Percentiles rank a stretch among this genome's conserved stretches.
These are phyloP conservation scores for Mellilla xanthometata DNA, from an alignment of 2,888 invertebrate genomes.

Conservation along the genomic window DNA sequence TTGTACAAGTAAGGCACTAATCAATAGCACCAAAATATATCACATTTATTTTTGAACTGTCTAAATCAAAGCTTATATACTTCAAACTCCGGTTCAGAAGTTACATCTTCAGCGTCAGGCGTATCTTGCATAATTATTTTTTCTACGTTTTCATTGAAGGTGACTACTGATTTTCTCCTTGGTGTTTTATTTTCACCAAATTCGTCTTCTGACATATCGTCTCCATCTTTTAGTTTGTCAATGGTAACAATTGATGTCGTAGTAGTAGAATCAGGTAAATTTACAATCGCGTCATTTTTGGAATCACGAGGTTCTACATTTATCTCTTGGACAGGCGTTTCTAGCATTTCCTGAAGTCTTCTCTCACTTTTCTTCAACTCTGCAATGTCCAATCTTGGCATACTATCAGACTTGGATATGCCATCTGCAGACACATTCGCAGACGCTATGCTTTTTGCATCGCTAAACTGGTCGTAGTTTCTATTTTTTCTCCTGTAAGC, in stretches of 20 bases:
- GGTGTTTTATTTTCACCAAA: conserved; percentile 58
- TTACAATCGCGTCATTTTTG: conserved; percentile 42
- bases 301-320: conserved; percentile 37
- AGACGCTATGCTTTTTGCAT: conserved; percentile 56
- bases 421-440: conserved; percentile 43
- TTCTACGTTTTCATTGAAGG: conserved; percentile 81
- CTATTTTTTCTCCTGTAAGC: conserved; percentile 51
- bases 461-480: conserved; percentile 59
- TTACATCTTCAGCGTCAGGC: conserved; percentile 37
- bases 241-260: conserved; percentile 70
- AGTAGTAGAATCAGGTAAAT: conserved; percentile 44
- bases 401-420: conserved; percentile 41
- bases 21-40: no score
- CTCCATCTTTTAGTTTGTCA: conserved; percentile 66
- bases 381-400: conserved; percentile 61
- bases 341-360: conserved; percentile 65
- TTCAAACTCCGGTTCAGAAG: conserved; percentile 44
- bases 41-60: no score
- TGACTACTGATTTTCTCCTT: conserved; percentile 76
- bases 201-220: conserved; percentile 66
- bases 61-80: conserved; percentile 51
- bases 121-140: conserved; percentile 74
- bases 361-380: conserved; percentile 66
- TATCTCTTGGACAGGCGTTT: conserved; percentile 48
- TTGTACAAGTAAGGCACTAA: no score